Evolutionary conservation across 2,888 invertebrate genomes (phyloP), one percentile per base, ranked within the genome.

Genomic region (Trachelus tabidus): DNA sequence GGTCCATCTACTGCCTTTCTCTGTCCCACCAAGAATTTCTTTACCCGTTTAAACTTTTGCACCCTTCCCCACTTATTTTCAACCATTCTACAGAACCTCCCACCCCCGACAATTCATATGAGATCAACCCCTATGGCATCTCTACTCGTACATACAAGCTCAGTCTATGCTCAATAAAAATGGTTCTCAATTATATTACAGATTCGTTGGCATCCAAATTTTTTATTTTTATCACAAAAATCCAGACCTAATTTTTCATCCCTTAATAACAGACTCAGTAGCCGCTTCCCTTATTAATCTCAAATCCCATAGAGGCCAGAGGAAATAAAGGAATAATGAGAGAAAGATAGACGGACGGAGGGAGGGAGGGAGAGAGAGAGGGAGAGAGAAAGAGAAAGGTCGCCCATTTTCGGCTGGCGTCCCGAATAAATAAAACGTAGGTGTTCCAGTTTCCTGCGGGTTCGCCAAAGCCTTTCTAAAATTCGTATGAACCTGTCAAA

Each of bases 351-450:
- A 33, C 33, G 0, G 33, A 33, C 0, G 33, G 3, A 33, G 33
- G 33, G 33, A 33, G 33, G 3, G 33, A 3, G 33, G 3, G n/a
- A 30, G 56, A 31, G 71, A 30, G 12, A 30, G 4, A 23, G n/a
- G 4, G 15, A 30, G 4, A 23, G n/a, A 12, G 15, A 15, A 15
- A 73, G 37, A 35, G 1, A 34, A 4, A 73, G n/a, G 74, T 12
- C 86, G 86, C 86, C 86, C 82, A 83, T 86, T 86, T 83, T 84
- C 84, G 77, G 79, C 83, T 80, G 79, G 73, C 23, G 56, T 56
- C 56, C 23, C 23, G 23, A 56, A 56, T 56, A 71, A 71, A 71
- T 31, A 34, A 71, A 34, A 34, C 71, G 71, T 31, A 34, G 71
- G 71, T 31, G 71, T 56, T 23, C 56, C 56, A 23, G 56, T 56